phyloP scores from a whole-genome alignment of 2,113 vertebrate species.

The Aphelocoma coerulescens region DNA sequence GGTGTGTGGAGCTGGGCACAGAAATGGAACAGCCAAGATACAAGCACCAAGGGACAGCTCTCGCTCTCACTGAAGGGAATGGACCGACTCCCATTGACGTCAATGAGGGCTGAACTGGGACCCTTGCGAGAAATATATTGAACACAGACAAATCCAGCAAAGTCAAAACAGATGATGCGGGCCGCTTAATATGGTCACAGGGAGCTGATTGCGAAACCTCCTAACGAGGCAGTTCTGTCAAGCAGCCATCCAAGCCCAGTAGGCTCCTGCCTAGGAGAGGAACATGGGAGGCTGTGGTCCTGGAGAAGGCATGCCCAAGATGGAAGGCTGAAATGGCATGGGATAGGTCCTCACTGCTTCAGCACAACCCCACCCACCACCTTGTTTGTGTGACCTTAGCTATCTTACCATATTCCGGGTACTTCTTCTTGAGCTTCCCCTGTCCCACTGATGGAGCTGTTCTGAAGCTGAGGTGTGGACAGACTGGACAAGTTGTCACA shows the following conservation, averaged over 20 bases:
- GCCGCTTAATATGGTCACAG: constrained; percentile 44
- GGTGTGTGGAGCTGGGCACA: not conserved
- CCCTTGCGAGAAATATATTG: constrained; percentile 64
- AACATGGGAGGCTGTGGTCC: not conserved
- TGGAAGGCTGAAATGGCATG: not conserved
- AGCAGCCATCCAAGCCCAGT: constrained; percentile 38
- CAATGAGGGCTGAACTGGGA: constrained; percentile 61
- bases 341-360: not conserved
- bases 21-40: not conserved
- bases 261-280: constrained; percentile 21
- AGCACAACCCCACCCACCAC: not conserved
- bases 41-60: constrained; percentile 39
- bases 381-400: not conserved
- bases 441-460: not conserved
- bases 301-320: not conserved
- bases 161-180: constrained; percentile 67
- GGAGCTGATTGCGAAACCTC: constrained; percentile 54
- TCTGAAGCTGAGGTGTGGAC: not conserved
- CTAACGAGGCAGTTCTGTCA: constrained; percentile 31
- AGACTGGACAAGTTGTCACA: not conserved
- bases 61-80: constrained; percentile 38
- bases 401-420: not conserved
- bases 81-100: constrained; percentile 63
- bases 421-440: not conserved
- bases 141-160: constrained; percentile 63